Evolutionary conservation across 2,113 vertebrate species (phyloP), one percentile per base, ranked within the genome.

Genomic region (Stigmatopora argus): DNA sequence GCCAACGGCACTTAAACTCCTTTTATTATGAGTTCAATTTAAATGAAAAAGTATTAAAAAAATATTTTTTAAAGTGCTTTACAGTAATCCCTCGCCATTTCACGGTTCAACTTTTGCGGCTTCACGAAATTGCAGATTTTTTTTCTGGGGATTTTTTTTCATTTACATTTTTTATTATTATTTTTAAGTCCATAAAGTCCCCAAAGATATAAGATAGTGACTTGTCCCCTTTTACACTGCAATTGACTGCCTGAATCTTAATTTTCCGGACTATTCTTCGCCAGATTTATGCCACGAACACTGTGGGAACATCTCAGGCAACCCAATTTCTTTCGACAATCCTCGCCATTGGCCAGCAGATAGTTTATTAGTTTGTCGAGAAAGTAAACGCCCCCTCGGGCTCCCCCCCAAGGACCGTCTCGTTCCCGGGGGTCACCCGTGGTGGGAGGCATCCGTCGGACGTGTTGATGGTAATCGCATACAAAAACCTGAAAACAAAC

Each of bases 301-400:
- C 5, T 55, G 21, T 55, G 52, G 5, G 21, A 58, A 58, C 31
- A 41, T 71, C 67, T 72, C 72, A n/a, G 77, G 75, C 82, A 81
- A 78, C 70, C 79, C 74, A 69, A 75, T 86, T 82, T 88, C 78
- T 83, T 74, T 71, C 69, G 38, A 44, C 58, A 44, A 7, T 69
- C 75, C 79, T 88, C 84, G 88, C 74, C 46, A 83, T 83, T 88
- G 11, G 46, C 3, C 4, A 48, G 26, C 53, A 31, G 53, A 15
- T 14, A 7, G 12, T 56, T 90, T 90, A 89, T 89, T 89, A 82
- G 86, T 89, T 85, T 89, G 83, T 74, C 79, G 79, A 83, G 75
- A 86, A 90, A 86, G 73, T 75, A 78, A 80, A 78, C 60, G 66
- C 69, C 14, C 0, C 1, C 63, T 66, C 5, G 7, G 7, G 7